These are phyloP conservation scores for Axea sp. DNA, from an alignment of 2,888 invertebrate genomes.

Conservation along the genomic window DNA sequence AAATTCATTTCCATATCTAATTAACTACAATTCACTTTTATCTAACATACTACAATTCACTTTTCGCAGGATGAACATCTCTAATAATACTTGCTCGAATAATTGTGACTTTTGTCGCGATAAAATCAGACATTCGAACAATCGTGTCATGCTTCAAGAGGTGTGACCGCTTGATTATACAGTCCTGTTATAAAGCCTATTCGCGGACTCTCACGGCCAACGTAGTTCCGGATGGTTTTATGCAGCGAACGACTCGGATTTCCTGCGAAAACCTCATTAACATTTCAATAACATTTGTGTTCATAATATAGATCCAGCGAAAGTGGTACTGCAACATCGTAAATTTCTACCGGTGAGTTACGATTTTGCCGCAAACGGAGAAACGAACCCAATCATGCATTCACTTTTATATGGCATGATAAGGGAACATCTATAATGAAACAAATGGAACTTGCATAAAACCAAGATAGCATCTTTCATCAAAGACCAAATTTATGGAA, in stretches of 20 bases:
- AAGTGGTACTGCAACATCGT: slow-evolving; percentile 52
- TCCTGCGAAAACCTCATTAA: slow-evolving; percentile 47
- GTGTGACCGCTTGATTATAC: too few species aligned
- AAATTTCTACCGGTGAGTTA: slow-evolving; percentile 48
- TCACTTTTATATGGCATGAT: slow-evolving; percentile 36
- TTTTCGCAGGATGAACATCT: slow-evolving; percentile 17
- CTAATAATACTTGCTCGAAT: neutral
- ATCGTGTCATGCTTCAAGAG: neutral
- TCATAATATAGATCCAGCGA: slow-evolving; percentile 42
- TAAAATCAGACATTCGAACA: slow-evolving; percentile 8
- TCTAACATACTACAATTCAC: too few species aligned
- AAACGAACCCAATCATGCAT: slow-evolving; percentile 40
- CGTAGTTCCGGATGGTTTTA: slow-evolving; percentile 53
- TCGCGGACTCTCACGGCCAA: slow-evolving; percentile 7
- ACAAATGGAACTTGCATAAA: slow-evolving; percentile 7
- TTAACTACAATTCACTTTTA: too few species aligned
- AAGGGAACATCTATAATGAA: slow-evolving; percentile 42
- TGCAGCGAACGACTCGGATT: slow-evolving; percentile 40
- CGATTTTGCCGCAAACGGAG: slow-evolving; percentile 39
- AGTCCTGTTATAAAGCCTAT: too few species aligned
- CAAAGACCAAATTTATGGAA: too few species aligned
- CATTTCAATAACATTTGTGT: slow-evolving; percentile 43
- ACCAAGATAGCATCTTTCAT: too few species aligned
- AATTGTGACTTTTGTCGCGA: slow-evolving; percentile 16
- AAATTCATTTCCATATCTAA: too few species aligned